phyloP scores from a whole-genome alignment of 2,888 invertebrate species.

The Frankliniella fusca region DNA sequence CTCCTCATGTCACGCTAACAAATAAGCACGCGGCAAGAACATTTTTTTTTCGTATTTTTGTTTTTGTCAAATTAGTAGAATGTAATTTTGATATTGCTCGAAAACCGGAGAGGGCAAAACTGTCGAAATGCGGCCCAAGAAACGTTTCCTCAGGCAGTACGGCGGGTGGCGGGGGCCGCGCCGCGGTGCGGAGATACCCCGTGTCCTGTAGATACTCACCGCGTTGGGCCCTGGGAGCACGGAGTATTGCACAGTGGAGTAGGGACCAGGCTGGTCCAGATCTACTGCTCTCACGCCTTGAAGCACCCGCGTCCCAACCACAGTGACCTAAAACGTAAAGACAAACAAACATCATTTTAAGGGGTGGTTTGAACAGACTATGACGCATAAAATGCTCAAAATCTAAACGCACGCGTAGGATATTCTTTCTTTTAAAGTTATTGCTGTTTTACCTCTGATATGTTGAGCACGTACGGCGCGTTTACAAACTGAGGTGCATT shows the following conservation, averaged over 20 bases:
- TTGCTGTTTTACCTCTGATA: slow-evolving; percentile 65
- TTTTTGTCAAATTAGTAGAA: too few relatives aligned
- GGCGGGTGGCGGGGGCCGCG: too few relatives aligned
- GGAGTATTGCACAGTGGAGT: slow-evolving; percentile 78
- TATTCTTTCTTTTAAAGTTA: too few relatives aligned
- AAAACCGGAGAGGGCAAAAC: too few relatives aligned
- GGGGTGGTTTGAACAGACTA: neutral
- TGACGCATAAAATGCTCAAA: slow-evolving; percentile 20
- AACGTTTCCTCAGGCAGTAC: too few relatives aligned
- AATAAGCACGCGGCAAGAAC: too few relatives aligned
- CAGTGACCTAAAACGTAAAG: slow-evolving; percentile 49
- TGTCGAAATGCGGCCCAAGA: too few relatives aligned
- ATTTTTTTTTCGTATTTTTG: too few relatives aligned
- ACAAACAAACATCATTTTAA: slow-evolving; percentile 16
- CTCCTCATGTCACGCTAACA: too few relatives aligned
- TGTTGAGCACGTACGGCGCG: slow-evolving; percentile 74
- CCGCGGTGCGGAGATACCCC: too few relatives aligned
- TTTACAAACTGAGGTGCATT: slow-evolving; percentile 80
- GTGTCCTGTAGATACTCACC: slow-evolving; percentile 47
- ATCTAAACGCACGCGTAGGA: slow-evolving; percentile 10
- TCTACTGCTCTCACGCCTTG: slow-evolving; percentile 74
- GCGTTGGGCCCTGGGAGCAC: slow-evolving; percentile 74
- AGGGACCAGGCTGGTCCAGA: slow-evolving; percentile 82
- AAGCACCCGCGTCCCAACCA: slow-evolving; percentile 62
- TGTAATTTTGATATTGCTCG: too few relatives aligned